Evolutionary conservation across 2,113 vertebrate species (phyloP).

Genomic region (Coptodon rendalli): DNA sequence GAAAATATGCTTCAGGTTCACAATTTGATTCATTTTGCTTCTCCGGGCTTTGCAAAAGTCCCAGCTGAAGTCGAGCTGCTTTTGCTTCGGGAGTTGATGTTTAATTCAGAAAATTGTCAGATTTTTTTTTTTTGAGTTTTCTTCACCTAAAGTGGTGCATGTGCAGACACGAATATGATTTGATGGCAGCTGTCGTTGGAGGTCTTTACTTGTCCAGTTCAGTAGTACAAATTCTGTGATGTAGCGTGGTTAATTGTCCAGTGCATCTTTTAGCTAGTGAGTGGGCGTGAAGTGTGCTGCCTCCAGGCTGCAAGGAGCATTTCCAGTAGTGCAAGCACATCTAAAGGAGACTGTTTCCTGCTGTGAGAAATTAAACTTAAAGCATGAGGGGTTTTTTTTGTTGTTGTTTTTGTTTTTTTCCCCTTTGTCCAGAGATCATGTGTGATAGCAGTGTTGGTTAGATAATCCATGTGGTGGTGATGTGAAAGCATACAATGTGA

Average conservation of each 20-base stretch:
- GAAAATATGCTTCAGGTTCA: neutral
- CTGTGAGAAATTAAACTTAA: neutral
- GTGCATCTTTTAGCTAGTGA: neutral
- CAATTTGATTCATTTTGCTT: neutral
- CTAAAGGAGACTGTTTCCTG: neutral
- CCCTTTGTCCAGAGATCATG: neutral
- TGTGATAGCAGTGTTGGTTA: neutral
- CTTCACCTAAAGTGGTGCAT: neutral
- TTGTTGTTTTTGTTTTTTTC: rapidly evolving
- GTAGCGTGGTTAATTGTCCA: neutral
- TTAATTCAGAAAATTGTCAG: neutral
- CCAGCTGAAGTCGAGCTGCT: neutral
- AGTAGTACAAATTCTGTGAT: neutral
- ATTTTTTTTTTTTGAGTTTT: neutral
- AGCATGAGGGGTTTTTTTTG: rapidly evolving
- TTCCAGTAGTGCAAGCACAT: neutral
- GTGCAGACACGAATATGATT: neutral
- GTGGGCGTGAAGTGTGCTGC: neutral
- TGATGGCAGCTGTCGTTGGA: neutral
- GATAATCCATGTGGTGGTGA: neutral
- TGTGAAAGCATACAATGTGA: neutral
- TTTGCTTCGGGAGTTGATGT: neutral
- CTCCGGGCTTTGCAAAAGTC: neutral
- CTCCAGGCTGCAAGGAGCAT: neutral
- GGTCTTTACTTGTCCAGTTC: neutral